Evolutionary conservation across 2,888 invertebrate species (phyloP), one percentile per base, ranked within the genome.

Genomic region (Caenorhabditis japonica): DNA sequence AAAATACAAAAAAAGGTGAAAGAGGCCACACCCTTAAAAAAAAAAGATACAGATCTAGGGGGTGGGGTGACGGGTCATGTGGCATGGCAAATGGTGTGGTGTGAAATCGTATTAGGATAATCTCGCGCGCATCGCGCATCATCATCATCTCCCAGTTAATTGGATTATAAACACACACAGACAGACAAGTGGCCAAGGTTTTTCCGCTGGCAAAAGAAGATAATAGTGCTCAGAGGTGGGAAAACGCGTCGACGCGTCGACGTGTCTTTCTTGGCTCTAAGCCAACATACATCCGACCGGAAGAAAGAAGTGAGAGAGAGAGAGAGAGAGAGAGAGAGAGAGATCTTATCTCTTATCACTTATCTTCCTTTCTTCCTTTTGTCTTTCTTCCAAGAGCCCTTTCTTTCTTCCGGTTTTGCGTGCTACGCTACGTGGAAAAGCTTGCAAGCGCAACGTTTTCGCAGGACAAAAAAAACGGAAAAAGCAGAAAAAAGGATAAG

Each of bases 91-190:
- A n/a, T n/a, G n/a, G n/a, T n/a, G n/a, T n/a, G n/a, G n/a, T n/a
- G n/a, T 44, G n/a, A 33, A 53, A 62, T 62, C 62, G 46, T 62
- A 62, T 62, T 62, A 62, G n/a, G n/a, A n/a, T n/a, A n/a, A n/a
- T n/a, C n/a, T n/a, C n/a, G n/a, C n/a, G n/a, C n/a, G n/a, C n/a
- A n/a, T 62, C 62, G 62, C 62, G 53, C n/a, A n/a, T n/a, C n/a
- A n/a, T n/a, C 62, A 53, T 62, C 52, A 62, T 62, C 62, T 53
- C n/a, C 38, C 53, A 44, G 46, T 62, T 53, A 62, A 62, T 62
- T 62, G 62, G 62, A 62, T 62, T 62, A 62, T 62, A n/a, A n/a
- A n/a, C n/a, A n/a, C n/a, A n/a, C n/a, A n/a, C n/a, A n/a, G 46
- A 19, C 38, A 43, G 23, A 17, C 38, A 38, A 33, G 10, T 38